Evolutionary conservation across 2,888 invertebrate genomes (phyloP), one percentile per base, ranked within the genome.

Genomic region (Cataglyphis albicans): DNA sequence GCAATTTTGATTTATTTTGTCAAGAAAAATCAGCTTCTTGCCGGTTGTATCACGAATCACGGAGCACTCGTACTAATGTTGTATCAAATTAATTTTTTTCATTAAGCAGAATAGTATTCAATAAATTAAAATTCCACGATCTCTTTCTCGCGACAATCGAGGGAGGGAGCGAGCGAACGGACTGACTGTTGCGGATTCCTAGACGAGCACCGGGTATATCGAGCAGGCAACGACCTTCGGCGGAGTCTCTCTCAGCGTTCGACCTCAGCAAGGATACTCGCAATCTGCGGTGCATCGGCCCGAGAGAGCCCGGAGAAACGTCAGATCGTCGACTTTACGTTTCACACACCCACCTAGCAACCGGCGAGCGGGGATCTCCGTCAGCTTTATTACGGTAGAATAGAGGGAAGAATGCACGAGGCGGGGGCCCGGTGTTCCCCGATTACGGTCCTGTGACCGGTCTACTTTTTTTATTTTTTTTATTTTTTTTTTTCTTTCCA

Each of bases 201-300:
- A 78, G 64, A 67, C 57, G 84, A 59, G 90, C 91, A 91, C 88
- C 87, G 86, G 85, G 87, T 90, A 92, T 91, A 90, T 91, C 87
- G 91, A 91, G 92, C 92, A 92, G 93, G 90, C 91, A 93, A 93
- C 92, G 92, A 93, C 93, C 93, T 93, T 92, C 92, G 89, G 7
- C 78, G 84, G 59, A 82, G 85, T 73, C 75, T 76, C 75, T 76
- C 76, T 68, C 70, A 72, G 48, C 82, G 85, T 76, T 67, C 89
- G 89, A 89, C 89, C 89, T 89, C 89, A 88, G 92, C 93, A 93
- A 93, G 93, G 93, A 93, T 93, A 92, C 92, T 90, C 85, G 90
- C 93, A 92, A 93, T 93, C 93, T 91, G 86, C 90, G 84, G 93
- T 91, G 93, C 92, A 93, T 93, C 93, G 93, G 93, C 93, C 93